Evolutionary conservation across 2,888 invertebrate species (phyloP).

Genomic region (Coecobrya sp.): DNA sequence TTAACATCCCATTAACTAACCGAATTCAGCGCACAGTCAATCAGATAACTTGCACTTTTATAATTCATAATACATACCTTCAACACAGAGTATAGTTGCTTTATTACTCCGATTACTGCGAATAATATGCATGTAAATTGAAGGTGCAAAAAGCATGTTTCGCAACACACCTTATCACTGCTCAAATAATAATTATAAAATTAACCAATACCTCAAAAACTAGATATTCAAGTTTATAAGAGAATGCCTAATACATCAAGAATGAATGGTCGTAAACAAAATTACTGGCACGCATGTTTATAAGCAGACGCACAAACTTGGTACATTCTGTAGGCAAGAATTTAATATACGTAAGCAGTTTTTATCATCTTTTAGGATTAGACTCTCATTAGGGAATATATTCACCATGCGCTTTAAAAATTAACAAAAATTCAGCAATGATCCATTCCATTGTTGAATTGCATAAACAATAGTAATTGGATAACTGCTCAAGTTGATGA

Average conservation of each 20-base stretch:
- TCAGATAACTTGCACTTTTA: background rate
- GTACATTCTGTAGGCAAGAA: too few relatives aligned
- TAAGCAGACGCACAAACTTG: background rate
- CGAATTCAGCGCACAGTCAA: background rate
- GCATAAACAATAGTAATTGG: background rate
- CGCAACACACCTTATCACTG: background rate
- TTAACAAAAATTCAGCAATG: too few relatives aligned
- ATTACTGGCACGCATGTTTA: background rate
- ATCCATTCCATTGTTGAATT: background rate
- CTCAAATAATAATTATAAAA: constrained; percentile 13
- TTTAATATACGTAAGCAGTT: too few relatives aligned
- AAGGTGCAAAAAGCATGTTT: constrained; percentile 13
- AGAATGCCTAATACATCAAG: background rate
- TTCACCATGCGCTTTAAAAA: too few relatives aligned
- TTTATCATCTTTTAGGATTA: too few relatives aligned
- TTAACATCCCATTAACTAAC: too few relatives aligned
- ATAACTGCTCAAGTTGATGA: background rate
- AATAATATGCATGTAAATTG: background rate
- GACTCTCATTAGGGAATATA: too few relatives aligned
- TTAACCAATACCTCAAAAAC: constrained; percentile 52
- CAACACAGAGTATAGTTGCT: too few relatives aligned
- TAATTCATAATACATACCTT: background rate
- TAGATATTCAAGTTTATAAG: constrained; percentile 50
- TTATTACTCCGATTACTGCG: background rate
- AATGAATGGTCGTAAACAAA: background rate